A percentile compares a stretch with the other conserved stretches of the same genome.
phyloP scores from a whole-genome alignment of 2,797 vertebrate species.

The Phoebastria nigripes region DNA sequence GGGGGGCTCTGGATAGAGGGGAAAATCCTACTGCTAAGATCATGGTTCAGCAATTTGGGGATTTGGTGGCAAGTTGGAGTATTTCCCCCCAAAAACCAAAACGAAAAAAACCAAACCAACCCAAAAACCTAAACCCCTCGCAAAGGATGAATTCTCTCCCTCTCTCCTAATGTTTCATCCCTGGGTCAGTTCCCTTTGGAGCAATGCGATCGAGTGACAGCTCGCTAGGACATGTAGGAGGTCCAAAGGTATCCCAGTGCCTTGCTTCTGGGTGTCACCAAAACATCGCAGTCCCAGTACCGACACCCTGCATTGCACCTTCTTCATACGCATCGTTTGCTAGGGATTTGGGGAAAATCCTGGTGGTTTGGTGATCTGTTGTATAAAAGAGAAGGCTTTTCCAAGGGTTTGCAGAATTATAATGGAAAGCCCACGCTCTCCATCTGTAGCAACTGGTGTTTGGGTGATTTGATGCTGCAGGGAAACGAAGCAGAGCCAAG shows the following conservation, averaged over 20 bases:
- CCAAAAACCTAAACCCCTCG: too few relatives aligned
- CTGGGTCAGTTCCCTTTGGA: neutral
- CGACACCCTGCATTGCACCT: accelerated
- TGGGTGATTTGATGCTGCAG: neutral
- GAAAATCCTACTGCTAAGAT: neutral
- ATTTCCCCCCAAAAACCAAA: neutral
- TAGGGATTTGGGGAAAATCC: neutral
- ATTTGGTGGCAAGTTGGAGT: neutral
- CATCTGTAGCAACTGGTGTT: neutral
- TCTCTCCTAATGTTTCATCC: neutral
- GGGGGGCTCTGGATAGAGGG: neutral
- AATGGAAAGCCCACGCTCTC: neutral
- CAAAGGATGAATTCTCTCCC: neutral
- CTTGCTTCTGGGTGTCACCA: neutral
- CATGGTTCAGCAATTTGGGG: neutral
- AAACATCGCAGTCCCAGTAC: neutral
- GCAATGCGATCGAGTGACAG: neutral
- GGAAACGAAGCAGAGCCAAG: neutral
- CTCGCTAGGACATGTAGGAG: neutral
- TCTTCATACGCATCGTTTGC: accelerated
- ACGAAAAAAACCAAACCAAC: neutral
- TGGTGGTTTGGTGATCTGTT: accelerated
- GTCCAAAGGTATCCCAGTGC: neutral
- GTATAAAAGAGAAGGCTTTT: accelerated
- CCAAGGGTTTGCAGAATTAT: neutral